Evolutionary conservation across 2,113 vertebrate species (phyloP).

Genomic region (Poeciliopsis prolifica): DNA sequence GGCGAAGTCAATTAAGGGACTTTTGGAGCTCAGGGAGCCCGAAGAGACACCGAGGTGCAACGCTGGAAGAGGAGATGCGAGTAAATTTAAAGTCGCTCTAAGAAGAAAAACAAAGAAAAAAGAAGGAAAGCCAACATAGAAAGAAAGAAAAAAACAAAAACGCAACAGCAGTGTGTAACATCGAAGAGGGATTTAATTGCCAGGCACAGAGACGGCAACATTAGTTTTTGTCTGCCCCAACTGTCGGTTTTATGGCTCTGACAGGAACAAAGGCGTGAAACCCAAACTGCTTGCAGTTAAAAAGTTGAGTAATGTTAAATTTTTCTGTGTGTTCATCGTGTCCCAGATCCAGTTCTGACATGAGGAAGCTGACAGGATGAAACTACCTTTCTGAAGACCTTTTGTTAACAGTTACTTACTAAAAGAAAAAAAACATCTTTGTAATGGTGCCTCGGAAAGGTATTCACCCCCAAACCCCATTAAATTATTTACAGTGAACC

Average conservation of each 20-base stretch:
- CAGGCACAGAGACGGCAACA: conserved; percentile 43
- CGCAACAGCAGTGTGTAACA: conserved; percentile 10
- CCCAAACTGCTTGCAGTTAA: conserved; percentile 54
- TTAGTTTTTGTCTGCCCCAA: conserved; percentile 32
- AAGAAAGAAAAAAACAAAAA: conserved; percentile 21
- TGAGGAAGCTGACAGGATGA: conserved; percentile 11
- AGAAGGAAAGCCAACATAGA: conserved; percentile 11
- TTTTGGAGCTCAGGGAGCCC: conserved; percentile 34
- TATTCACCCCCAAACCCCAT: too few species aligned
- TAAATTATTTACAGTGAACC: too few species aligned
- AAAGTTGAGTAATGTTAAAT: conserved; percentile 49
- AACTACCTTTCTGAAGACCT: conserved; percentile 19
- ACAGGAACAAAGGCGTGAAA: conserved; percentile 38
- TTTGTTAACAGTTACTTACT: conserved; percentile 33
- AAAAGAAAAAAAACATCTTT: too few species aligned
- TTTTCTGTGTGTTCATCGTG: conserved; percentile 18
- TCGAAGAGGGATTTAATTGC: conserved; percentile 45
- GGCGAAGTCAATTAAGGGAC: conserved; percentile 67
- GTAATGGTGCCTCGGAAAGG: too few species aligned
- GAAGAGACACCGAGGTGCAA: conserved; percentile 46
- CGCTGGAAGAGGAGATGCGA: conserved; percentile 13
- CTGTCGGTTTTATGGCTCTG: conserved; percentile 18
- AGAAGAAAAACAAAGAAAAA: conserved; percentile 33
- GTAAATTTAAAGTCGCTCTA: conserved; percentile 31
- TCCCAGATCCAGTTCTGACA: conserved; percentile 27